Percentiles rank a stretch among this genome's conserved stretches.
Evolutionary conservation across 2,113 vertebrate species (phyloP).

Genomic region (Ochotona princeps): DNA sequence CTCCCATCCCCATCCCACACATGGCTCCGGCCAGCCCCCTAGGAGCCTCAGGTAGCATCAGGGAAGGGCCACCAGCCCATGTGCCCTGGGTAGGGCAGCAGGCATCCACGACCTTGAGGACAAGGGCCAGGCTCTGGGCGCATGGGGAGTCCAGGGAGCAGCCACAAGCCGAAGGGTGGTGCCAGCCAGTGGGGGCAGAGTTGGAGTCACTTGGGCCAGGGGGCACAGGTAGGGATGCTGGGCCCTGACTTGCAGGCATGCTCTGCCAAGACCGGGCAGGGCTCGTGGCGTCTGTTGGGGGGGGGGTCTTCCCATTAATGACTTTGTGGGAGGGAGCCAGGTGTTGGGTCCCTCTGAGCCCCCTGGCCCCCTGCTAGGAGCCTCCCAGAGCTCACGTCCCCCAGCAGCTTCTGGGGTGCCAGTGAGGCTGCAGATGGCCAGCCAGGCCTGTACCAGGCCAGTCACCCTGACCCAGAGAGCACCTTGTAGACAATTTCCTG

Average conservation of each 20-base stretch:
- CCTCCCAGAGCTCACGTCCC: neutral
- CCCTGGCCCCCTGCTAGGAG: neutral
- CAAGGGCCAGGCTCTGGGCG: neutral
- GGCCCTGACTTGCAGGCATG: neutral
- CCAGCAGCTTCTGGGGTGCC: neutral
- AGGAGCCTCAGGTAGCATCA: neutral
- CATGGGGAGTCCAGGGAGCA: neutral
- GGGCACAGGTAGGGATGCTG: no score
- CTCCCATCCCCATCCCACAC: neutral
- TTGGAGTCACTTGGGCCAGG: no score
- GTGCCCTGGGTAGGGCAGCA: neutral
- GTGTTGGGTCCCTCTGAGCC: neutral
- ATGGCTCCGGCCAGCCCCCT: neutral
- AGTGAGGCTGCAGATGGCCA: no score
- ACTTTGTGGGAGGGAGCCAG: neutral
- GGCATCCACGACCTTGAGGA: neutral
- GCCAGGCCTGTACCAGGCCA: neutral
- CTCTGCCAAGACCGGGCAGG: neutral
- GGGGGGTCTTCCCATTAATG: no score
- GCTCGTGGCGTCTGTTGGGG: neutral
- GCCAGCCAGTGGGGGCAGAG: no score
- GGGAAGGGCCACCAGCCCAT: no score
- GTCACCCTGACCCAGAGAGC: neutral
- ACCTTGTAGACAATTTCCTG: no score
- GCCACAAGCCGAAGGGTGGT: conserved; percentile 52